Conservation (phyloP, 2,113 vertebrate species). For the Conger conger region DNA sequence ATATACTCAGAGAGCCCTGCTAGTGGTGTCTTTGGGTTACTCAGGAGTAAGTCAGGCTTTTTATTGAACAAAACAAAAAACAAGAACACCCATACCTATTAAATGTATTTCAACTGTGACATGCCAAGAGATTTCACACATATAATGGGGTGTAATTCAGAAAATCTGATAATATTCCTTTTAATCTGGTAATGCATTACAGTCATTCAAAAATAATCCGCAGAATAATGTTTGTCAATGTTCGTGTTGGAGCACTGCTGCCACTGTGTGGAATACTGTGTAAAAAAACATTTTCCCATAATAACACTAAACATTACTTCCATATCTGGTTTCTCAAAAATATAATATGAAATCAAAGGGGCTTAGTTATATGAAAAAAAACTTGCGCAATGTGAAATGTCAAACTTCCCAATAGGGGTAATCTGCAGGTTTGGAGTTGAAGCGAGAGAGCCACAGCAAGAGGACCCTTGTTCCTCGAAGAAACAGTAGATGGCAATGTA, state of each 20-base stretch:
- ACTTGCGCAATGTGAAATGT: too few species aligned
- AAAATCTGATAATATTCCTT: neutral
- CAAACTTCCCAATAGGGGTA: too few species aligned
- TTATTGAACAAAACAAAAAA: neutral
- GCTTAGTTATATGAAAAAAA: too few species aligned
- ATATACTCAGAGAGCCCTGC: neutral
- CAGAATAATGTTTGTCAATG: neutral
- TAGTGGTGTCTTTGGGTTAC: neutral
- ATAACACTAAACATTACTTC: neutral
- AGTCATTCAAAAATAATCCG: neutral
- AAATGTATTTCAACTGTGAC: neutral
- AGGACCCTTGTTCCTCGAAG: too few species aligned
- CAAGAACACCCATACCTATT: neutral
- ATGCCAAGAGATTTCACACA: neutral
- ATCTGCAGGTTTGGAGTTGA: too few species aligned
- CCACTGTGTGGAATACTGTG: constrained; percentile 6
- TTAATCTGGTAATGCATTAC: neutral
- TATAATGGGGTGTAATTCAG: too few species aligned
- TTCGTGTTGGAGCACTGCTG: neutral
- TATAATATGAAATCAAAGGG: neutral
- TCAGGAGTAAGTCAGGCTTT: neutral
- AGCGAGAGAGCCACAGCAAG: too few species aligned
- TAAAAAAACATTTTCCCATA: neutral
- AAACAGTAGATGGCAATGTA: too few species aligned
- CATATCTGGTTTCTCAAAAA: neutral